Conservation (phyloP, 2,797 vertebrate genomes). For the Sebastes hubbsi region DNA sequence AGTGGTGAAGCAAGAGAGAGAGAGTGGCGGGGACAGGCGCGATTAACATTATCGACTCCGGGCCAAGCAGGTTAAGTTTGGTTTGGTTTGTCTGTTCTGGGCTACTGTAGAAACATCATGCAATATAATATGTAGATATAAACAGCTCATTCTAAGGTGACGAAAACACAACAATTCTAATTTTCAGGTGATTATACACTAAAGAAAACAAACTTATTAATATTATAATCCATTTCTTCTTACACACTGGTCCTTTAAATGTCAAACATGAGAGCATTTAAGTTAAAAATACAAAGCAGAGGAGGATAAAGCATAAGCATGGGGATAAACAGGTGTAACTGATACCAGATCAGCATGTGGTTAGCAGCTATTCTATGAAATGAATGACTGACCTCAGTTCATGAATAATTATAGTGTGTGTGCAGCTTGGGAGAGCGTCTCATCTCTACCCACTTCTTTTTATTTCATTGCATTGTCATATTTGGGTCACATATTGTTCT, state of each 20-base stretch:
- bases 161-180: too few species aligned
- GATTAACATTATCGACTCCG: too few species aligned
- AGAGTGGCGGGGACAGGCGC: too few species aligned
- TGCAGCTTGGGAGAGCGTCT: constrained; percentile 4
- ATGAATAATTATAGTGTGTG: constrained; percentile 40
- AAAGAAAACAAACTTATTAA: too few species aligned
- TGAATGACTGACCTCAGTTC: constrained; percentile 34
- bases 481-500: constrained; percentile 61
- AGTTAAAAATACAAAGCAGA: background rate
- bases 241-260: background rate
- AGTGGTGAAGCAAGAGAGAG: too few species aligned
- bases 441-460: constrained; percentile 26
- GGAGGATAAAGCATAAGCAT: background rate
- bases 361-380: constrained; percentile 13
- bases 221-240: too few species aligned
- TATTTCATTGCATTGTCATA: constrained; percentile 53
- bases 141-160: too few species aligned
- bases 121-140: too few species aligned
- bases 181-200: too few species aligned
- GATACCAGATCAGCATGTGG: constrained; percentile 3
- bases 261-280: background rate
- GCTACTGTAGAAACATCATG: too few species aligned
- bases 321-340: background rate
- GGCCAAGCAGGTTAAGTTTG: too few species aligned
- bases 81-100: too few species aligned